Percentiles rank a stretch among this genome's conserved stretches.
Conservation (phyloP, 23 tunicate species). For the Oikopleura dioica region DNA sequence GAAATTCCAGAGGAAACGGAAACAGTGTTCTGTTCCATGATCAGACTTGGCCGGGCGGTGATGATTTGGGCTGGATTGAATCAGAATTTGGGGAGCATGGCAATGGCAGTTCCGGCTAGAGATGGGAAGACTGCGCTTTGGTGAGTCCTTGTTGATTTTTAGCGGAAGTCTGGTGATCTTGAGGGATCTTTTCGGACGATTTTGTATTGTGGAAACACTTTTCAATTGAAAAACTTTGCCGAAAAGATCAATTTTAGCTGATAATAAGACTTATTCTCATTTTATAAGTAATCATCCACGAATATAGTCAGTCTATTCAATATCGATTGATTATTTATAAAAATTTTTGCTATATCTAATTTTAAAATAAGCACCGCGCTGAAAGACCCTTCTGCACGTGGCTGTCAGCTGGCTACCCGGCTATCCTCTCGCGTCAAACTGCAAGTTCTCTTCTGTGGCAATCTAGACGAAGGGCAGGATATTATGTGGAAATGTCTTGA, state of each 20-base stretch:
- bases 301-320: too few species aligned
- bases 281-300: too few species aligned
- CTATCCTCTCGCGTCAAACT: background rate
- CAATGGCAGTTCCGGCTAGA: background rate
- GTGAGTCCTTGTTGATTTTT: background rate
- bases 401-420: background rate
- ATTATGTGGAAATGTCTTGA: background rate
- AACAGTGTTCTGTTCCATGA: background rate
- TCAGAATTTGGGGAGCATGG: background rate
- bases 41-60: background rate
- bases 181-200: too few species aligned
- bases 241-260: too few species aligned
- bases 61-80: background rate
- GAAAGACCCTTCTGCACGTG: constrained; percentile 1
- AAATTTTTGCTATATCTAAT: too few species aligned
- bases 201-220: too few species aligned
- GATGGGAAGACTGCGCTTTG: background rate
- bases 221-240: too few species aligned
- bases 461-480: background rate
- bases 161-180: too few species aligned
- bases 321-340: too few species aligned
- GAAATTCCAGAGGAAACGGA: too few species aligned
- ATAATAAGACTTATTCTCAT: too few species aligned
- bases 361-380: too few species aligned
- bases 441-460: background rate